Evolutionary conservation across 2,113 vertebrate genomes (phyloP), one percentile per base, ranked within the genome.

Genomic region (Odocoileus virginianus): DNA sequence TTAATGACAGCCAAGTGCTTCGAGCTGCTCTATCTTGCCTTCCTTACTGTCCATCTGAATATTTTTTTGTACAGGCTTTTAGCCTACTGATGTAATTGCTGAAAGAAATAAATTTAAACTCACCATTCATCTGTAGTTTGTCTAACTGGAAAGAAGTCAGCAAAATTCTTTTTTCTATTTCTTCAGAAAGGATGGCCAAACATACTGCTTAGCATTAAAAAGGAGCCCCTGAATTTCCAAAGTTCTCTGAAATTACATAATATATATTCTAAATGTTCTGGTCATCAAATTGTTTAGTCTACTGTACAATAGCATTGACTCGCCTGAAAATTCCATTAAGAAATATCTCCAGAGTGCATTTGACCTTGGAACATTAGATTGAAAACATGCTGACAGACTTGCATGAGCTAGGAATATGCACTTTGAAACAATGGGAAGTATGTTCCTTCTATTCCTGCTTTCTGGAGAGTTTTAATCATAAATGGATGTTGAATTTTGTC

Each of bases 281-380:
- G 36, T 97, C 89, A 95, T 88, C 52, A 78, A 58, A 94, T 78
- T 97, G 82, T 95, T 97, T 97, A 85, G 76, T 96, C 57, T 91
- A 85, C 36, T 97, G 25, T 64, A 91, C 71, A 95, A 92, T 6
- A 97, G 60, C 58, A 97, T 23, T 19, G n/a, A 92, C 47, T 92
- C 2, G 6, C 21, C 60, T 93, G 61, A 95, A 82, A 94, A 91
- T 94, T 89, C 36, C 67, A 92, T 94, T 92, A 95, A 86, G 40
- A 95, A 97, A 57, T 85, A 83, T 79, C 74, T 91, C 54, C 36
- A 71, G 40, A 97, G 43, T 93, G 55, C 82, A 96, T 96, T 95
- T 95, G 83, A 95, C 58, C 92, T 98, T 96, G 86, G 87, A 93
- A 79, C 5, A 92, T 89, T 92, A 95, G 40, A 92, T 45, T 82